A percentile compares a stretch with the other conserved stretches of the same genome.
phyloP scores from a whole-genome alignment of 2,888 invertebrate genomes.

The Lacanobia wlatinum region DNA sequence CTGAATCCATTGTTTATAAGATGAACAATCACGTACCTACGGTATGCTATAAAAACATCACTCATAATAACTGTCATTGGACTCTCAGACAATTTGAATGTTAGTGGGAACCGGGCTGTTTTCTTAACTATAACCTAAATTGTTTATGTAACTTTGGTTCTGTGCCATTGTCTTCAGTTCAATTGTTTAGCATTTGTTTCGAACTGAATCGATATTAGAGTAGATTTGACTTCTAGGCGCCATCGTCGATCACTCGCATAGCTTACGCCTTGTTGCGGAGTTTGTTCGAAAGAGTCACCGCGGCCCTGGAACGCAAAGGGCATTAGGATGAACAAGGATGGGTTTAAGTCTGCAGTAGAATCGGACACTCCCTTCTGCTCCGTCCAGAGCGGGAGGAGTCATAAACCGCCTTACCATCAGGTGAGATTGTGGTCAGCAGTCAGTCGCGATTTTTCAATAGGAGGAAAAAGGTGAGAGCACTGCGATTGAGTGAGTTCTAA shows the following conservation, averaged over 20 bases:
- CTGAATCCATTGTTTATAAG: constrained; percentile 45
- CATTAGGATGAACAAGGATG: no score
- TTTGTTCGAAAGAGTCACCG: no score
- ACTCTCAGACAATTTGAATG: constrained; percentile 35
- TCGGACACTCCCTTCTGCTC: no score
- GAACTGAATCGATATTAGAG: neutral
- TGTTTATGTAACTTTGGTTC: constrained; percentile 39
- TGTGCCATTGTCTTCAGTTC: constrained; percentile 7
- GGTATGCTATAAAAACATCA: constrained; percentile 30
- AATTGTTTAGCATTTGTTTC: constrained; percentile 1
- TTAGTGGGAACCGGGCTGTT: constrained; percentile 36
- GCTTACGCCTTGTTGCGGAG: no score
- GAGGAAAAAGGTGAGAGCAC: neutral
- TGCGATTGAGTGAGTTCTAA: neutral
- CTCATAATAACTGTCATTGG: constrained; percentile 32
- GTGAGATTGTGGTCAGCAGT: neutral
- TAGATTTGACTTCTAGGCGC: no score
- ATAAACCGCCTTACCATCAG: neutral
- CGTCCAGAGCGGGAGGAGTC: no score
- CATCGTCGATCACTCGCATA: no score
- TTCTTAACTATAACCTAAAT: constrained; percentile 37
- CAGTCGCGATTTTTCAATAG: neutral
- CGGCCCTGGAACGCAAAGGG: no score
- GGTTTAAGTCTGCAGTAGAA: no score
- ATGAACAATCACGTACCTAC: constrained; percentile 45